Conservation (phyloP, 2,113 vertebrate genomes). For the Montifringilla adamsi region DNA sequence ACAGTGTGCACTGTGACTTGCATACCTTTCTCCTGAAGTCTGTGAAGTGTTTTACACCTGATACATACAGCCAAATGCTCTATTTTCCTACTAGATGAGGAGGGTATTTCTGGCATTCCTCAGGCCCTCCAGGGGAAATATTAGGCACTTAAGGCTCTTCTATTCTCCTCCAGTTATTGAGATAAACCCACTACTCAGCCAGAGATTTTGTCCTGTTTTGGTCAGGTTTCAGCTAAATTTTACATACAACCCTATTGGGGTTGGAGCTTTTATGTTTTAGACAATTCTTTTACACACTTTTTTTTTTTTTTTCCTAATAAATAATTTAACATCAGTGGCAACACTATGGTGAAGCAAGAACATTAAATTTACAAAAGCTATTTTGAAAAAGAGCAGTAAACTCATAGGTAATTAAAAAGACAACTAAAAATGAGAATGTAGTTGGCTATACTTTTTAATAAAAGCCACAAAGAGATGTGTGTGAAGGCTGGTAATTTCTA, state of each 20-base stretch:
- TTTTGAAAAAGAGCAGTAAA: not conserved
- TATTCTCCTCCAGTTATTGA: not conserved
- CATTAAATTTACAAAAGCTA: not conserved
- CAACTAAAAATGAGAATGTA: not conserved
- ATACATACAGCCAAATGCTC: conserved; percentile 20
- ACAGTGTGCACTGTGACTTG: not conserved
- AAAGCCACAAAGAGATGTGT: not conserved
- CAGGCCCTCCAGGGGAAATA: conserved; percentile 22
- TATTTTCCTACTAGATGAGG: conserved; percentile 24
- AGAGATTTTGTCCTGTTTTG: not conserved
- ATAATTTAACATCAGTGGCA: not conserved
- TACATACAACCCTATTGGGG: not conserved
- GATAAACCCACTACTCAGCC: not conserved
- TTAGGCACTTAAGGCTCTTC: not conserved
- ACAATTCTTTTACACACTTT: not conserved
- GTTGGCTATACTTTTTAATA: not conserved
- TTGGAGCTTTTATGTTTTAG: not conserved
- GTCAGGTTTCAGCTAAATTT: not conserved
- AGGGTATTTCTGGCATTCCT: conserved; percentile 62
- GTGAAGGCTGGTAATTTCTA: not conserved
- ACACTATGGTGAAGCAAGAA: not conserved
- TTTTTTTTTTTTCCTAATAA: not conserved
- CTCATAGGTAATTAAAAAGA: not conserved
- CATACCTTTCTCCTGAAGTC: conserved; percentile 56
- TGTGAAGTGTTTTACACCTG: conserved; percentile 50